phyloP scores from a whole-genome alignment of 2,888 invertebrate species.

The Drosophila rellima region DNA sequence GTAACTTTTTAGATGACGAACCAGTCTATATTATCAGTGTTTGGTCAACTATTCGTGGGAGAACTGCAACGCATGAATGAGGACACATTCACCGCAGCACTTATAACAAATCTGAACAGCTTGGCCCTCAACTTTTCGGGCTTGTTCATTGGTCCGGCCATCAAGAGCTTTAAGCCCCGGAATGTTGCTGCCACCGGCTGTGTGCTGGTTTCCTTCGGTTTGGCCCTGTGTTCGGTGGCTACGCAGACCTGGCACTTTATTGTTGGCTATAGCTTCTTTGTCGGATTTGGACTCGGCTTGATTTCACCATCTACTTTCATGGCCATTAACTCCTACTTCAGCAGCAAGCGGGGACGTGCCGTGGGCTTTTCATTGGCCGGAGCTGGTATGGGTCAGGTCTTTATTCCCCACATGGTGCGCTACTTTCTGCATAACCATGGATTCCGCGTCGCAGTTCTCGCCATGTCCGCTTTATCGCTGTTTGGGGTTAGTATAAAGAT shows the following conservation, averaged over 20 bases:
- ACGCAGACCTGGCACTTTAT: slow-evolving; percentile 87
- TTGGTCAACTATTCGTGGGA: slow-evolving; percentile 90
- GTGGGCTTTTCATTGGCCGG: slow-evolving; percentile 92
- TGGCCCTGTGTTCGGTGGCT: slow-evolving; percentile 87
- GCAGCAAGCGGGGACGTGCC: slow-evolving; percentile 89
- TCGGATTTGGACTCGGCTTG: slow-evolving; percentile 89
- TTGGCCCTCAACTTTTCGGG: slow-evolving; percentile 86
- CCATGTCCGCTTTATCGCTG: slow-evolving; percentile 88
- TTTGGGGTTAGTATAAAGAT: slow-evolving; percentile 87
- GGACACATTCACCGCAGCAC: slow-evolving; percentile 89
- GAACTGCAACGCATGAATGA: slow-evolving; percentile 88
- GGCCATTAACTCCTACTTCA: slow-evolving; percentile 91
- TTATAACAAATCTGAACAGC: slow-evolving; percentile 90
- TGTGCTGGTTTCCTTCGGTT: slow-evolving; percentile 86
- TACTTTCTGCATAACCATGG: slow-evolving; percentile 89
- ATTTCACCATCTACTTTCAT: slow-evolving; percentile 91
- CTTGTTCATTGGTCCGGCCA: slow-evolving; percentile 89
- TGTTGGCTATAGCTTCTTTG: slow-evolving; percentile 87
- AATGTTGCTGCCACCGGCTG: slow-evolving; percentile 87
- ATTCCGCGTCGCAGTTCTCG: slow-evolving; percentile 88
- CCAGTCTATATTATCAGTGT: slow-evolving; percentile 90
- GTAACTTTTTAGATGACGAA: slow-evolving; percentile 88
- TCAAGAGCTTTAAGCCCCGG: slow-evolving; percentile 87
- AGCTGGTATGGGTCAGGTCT: slow-evolving; percentile 91
- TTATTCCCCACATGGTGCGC: slow-evolving; percentile 90